phyloP scores from a whole-genome alignment of 2,797 vertebrate genomes.

The Myoxocephalus aenaeus region DNA sequence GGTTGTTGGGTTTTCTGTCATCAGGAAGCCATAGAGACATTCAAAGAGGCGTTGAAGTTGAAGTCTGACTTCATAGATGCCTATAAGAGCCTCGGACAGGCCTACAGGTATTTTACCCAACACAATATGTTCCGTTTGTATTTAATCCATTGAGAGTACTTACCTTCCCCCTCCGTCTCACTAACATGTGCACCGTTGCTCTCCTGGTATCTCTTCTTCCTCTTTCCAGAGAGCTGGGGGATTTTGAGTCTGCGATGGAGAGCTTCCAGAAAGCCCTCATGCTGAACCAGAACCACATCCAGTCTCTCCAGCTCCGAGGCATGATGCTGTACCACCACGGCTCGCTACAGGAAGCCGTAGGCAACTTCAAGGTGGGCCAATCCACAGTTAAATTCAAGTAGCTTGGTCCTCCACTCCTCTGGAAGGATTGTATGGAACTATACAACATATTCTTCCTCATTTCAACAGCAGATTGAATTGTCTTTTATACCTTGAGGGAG shows the following conservation, averaged over 20 bases:
- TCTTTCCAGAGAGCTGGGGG: conserved; percentile 92
- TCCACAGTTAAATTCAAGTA: not conserved
- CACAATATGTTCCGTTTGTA: not conserved
- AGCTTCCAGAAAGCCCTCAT: conserved; percentile 97
- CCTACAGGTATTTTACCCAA: conserved; percentile 88
- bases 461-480: not conserved
- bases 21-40: conserved; percentile 97
- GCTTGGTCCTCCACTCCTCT: not conserved
- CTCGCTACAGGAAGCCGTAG: conserved; percentile 93
- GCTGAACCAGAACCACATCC: conserved; percentile 97
- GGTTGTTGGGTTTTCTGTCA: conserved; percentile 22
- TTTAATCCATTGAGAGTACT: conserved; percentile 19
- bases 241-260: conserved; percentile 96
- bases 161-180: not conserved
- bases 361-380: conserved; percentile 92
- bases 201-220: conserved; percentile 8
- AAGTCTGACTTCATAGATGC: conserved; percentile 97
- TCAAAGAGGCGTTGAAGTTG: conserved; percentile 96
- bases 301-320: conserved; percentile 95
- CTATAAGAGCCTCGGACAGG: conserved; percentile 97
- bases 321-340: conserved; percentile 99
- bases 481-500: not conserved
- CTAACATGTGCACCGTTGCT: not conserved
- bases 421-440: not conserved
- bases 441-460: not conserved